Percentiles rank a stretch among this genome's conserved stretches.
Conservation (phyloP, 2,113 vertebrate species). For the Pipra filicauda region DNA sequence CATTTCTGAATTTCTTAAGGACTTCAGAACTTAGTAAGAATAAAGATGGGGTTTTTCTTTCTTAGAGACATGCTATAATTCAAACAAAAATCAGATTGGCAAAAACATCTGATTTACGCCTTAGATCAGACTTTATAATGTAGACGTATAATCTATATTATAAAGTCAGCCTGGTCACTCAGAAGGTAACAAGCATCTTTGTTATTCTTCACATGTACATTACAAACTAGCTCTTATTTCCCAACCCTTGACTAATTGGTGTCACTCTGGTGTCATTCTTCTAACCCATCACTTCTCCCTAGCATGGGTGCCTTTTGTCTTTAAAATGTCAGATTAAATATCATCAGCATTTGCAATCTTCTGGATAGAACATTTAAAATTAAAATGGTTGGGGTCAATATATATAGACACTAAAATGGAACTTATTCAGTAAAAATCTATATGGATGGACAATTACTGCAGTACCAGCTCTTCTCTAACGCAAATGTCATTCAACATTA, state of each 20-base stretch:
- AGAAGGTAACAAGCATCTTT: not conserved
- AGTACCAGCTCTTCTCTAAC: constrained; percentile 21
- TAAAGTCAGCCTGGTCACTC: not conserved
- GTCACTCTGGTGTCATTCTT: not conserved
- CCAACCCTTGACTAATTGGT: not conserved
- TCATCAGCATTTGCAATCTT: not conserved
- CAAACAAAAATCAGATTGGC: not conserved
- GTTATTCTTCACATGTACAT: not conserved
- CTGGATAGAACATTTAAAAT: not conserved
- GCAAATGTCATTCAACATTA: constrained; percentile 10
- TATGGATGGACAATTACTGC: constrained; percentile 2
- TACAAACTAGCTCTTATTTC: not conserved
- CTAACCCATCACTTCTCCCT: not conserved
- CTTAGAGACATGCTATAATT: not conserved
- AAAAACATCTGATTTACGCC: not conserved
- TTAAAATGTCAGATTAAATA: not conserved
- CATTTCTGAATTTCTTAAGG: not conserved
- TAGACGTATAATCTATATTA: not conserved
- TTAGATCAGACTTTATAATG: not conserved
- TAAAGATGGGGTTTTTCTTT: not conserved
- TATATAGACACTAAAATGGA: not conserved
- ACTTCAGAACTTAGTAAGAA: not conserved
- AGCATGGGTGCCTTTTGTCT: not conserved
- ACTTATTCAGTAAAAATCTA: constrained; percentile 18
- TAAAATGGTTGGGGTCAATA: not conserved